These are phyloP conservation scores for Alexandromys oeconomus DNA, from an alignment of 2,797 vertebrate species.

Conservation along the genomic window DNA sequence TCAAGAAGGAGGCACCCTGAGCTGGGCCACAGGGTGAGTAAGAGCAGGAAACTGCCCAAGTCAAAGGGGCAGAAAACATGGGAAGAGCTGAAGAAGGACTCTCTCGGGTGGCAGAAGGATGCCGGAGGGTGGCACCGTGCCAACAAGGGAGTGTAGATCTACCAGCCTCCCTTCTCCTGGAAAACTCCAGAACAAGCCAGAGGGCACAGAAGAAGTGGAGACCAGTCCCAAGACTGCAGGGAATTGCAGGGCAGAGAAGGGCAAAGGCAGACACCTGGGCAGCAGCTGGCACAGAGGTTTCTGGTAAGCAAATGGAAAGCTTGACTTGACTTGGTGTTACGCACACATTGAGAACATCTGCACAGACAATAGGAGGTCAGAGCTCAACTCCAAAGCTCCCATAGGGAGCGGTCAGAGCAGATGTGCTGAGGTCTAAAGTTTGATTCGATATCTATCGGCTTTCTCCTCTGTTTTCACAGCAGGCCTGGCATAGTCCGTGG, in stretches of 20 bases:
- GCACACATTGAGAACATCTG: background rate
- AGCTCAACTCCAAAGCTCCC: background rate
- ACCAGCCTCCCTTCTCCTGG: background rate
- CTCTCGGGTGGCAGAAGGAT: background rate
- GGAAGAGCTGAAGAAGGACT: background rate
- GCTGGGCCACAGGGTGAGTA: no score
- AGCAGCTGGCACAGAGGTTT: background rate
- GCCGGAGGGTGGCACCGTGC: no score
- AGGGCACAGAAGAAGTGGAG: background rate
- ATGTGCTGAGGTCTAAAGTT: background rate
- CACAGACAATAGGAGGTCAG: background rate
- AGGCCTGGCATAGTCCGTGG: background rate
- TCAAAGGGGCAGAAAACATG: background rate
- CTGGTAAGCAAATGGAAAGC: background rate
- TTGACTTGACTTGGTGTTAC: background rate
- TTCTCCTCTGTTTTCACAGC: background rate
- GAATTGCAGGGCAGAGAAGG: background rate
- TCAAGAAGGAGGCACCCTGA: background rate
- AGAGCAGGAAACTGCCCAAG: background rate
- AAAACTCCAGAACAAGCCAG: background rate
- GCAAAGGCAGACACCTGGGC: background rate
- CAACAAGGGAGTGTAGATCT: background rate
- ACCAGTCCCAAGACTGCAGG: background rate
- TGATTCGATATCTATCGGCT: background rate
- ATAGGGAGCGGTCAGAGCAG: no score